Evolutionary conservation across 92 coral and sea anemone genomes (phyloP), one percentile per base, ranked within the genome.

Genomic region (Zoanthus sociatus): DNA sequence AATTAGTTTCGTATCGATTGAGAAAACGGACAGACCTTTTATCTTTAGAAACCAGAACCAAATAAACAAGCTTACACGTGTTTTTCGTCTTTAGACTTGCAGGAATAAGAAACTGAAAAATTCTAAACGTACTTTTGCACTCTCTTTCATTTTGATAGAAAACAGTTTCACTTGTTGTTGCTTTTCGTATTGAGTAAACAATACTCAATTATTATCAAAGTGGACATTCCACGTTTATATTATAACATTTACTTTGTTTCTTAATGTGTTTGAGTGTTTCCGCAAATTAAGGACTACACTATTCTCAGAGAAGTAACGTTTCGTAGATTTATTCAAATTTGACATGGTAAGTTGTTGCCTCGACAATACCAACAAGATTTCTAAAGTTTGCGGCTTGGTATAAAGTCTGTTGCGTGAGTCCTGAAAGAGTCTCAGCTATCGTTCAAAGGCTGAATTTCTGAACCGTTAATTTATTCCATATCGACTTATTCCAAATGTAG

Each of bases 31-130:
- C n/a, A 12, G 17, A 33, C 6, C 31, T 30, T 69, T 26, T 69
- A 32, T 69, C 74, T 69, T 33, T 17, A 69, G 74, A 30, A 26
- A 69, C 74, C 17, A 33, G 45, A 30, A 46, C 15, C 7, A 6
- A 37, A 54, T 37, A 33, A 13, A 21, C 46, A 3, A 66, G 74
- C 74, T 67, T 46, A 81, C 58, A 81, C 85, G 63, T 66, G 85
- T 13, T 47, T 6, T 33, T 16, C 73, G 15, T 8, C 70, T 20
- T 11, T 50, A 30, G 6, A 73, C 14, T 7, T 12, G 45, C 11
- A 81, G 84, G 75, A 81, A 81, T 63, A 66, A 45, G 85, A 81
- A 81, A 81, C 42, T 15, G 85, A 81, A 81, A 78, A 79, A 20
- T 9, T 42, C 9, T 11, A 31, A 69, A 30, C 6, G 13, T 26